Percentiles rank a stretch among this genome's conserved stretches.
Evolutionary conservation across 2,113 vertebrate genomes (phyloP).

Genomic region (Zosterops lateralis): DNA sequence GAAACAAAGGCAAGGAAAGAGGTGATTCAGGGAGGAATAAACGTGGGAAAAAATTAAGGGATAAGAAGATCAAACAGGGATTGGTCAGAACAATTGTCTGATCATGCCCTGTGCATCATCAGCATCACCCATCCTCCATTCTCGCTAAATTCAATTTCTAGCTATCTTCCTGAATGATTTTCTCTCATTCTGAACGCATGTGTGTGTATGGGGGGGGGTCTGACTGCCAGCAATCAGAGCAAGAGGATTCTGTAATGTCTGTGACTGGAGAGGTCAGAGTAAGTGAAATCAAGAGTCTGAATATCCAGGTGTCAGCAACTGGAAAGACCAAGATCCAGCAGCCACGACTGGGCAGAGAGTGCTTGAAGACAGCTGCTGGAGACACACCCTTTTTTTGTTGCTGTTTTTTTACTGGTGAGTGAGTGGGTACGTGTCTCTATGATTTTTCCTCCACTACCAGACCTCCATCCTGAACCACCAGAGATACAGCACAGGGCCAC

Average conservation of each 20-base stretch:
- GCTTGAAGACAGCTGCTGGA: background rate
- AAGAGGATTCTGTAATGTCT: background rate
- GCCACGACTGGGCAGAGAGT: background rate
- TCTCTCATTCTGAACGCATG: background rate
- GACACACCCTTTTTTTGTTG: background rate
- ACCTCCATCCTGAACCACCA: background rate
- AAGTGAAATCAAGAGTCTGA: background rate
- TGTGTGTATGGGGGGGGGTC: rapidly evolving
- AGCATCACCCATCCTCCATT: background rate
- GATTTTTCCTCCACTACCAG: background rate
- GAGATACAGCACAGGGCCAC: background rate
- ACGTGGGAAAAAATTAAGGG: rapidly evolving
- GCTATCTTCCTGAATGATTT: background rate
- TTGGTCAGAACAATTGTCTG: background rate
- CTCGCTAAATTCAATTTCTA: background rate
- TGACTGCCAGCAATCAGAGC: background rate
- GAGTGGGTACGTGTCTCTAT: rapidly evolving
- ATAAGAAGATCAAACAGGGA: background rate
- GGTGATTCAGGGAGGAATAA: background rate
- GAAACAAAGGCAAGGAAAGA: background rate
- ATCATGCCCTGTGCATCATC: background rate
- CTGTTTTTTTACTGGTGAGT: background rate
- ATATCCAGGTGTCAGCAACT: background rate
- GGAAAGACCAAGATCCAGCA: background rate
- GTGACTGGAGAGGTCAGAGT: background rate